These are phyloP conservation scores for Drosophila santomea DNA, from an alignment of 1,140 invertebrate species.

Conservation along the genomic window DNA sequence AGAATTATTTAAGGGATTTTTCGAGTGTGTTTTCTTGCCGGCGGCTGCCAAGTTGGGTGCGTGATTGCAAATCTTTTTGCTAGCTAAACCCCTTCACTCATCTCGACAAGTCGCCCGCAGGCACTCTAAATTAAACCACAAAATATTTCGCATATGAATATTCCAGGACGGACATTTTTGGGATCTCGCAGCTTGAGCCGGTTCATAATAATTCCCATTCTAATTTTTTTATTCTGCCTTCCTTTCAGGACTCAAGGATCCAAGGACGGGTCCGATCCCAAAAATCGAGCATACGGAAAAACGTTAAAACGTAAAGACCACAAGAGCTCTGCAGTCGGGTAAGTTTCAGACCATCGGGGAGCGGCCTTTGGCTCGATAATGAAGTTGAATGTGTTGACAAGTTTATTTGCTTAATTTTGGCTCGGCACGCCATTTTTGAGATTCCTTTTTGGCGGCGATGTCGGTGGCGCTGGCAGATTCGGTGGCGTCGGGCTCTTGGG, in stretches of 20 bases:
- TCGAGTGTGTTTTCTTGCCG: slow-evolving; percentile 3
- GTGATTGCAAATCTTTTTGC: slow-evolving; percentile 17
- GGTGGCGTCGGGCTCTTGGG: background rate
- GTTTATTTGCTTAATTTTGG: slow-evolving; percentile 72
- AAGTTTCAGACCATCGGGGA: slow-evolving; percentile 37
- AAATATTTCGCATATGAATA: slow-evolving; percentile 53
- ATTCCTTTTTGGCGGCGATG: slow-evolving; percentile 11
- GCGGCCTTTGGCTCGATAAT: slow-evolving; percentile 52
- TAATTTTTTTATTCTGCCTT: background rate
- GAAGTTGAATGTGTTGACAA: slow-evolving; percentile 75
- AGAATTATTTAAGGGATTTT: too few relatives aligned
- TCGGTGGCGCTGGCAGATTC: too few relatives aligned
- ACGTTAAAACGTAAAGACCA: slow-evolving; percentile 1
- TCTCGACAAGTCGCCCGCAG: slow-evolving; percentile 1
- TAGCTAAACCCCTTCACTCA: slow-evolving; percentile 4
- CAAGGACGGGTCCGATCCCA: slow-evolving; percentile 1
- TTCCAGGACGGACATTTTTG: slow-evolving; percentile 8
- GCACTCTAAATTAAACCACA: slow-evolving; percentile 45
- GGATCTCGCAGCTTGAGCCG: slow-evolving; percentile 22
- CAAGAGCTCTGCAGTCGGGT: slow-evolving; percentile 38
- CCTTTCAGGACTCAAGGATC: slow-evolving; percentile 17
- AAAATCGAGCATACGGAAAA: slow-evolving; percentile 1
- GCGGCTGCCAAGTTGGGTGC: slow-evolving; percentile 3
- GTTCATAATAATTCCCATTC: slow-evolving; percentile 21
- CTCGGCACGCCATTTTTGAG: slow-evolving; percentile 66